These are phyloP conservation scores for Pachypeltis micranthus DNA, from an alignment of 1,140 invertebrate genomes.

Conservation along the genomic window DNA sequence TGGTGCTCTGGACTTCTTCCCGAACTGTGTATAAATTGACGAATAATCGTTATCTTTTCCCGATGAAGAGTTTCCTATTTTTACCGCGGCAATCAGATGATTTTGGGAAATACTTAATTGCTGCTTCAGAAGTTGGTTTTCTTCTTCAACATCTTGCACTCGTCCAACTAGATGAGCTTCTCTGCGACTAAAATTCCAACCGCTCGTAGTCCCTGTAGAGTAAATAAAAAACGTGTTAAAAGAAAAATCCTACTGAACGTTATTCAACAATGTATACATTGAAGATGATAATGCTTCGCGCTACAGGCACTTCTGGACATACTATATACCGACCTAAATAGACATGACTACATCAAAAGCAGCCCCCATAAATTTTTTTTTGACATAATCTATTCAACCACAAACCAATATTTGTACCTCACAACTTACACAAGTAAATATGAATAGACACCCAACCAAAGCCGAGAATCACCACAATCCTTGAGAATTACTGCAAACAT, in stretches of 20 bases:
- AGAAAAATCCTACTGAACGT: background rate
- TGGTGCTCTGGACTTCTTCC: background rate
- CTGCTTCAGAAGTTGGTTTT: slow-evolving; percentile 39
- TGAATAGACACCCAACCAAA: too few species aligned
- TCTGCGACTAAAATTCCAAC: slow-evolving; percentile 36
- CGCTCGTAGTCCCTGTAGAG: slow-evolving; percentile 30
- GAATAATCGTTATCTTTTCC: background rate
- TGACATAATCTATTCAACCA: too few species aligned
- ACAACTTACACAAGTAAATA: too few species aligned
- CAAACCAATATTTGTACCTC: too few species aligned
- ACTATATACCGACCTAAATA: too few species aligned
- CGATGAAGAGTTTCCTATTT: slow-evolving; percentile 18
- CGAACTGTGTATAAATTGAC: background rate
- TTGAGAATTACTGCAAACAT: too few species aligned
- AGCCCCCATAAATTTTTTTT: background rate
- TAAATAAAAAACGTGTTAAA: slow-evolving; percentile 2
- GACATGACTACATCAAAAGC: background rate
- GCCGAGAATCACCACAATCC: too few species aligned
- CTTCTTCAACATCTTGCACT: slow-evolving; percentile 42
- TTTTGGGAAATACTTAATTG: slow-evolving; percentile 42
- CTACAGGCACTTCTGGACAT: too few species aligned
- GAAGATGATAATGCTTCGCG: background rate
- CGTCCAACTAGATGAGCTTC: slow-evolving; percentile 39
- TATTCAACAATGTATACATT: background rate
- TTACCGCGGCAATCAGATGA: slow-evolving; percentile 38